Base-by-base conservation (phyloP, 2,113 vertebrate genomes). In the Chaetorhynchus papuensis region DNA sequence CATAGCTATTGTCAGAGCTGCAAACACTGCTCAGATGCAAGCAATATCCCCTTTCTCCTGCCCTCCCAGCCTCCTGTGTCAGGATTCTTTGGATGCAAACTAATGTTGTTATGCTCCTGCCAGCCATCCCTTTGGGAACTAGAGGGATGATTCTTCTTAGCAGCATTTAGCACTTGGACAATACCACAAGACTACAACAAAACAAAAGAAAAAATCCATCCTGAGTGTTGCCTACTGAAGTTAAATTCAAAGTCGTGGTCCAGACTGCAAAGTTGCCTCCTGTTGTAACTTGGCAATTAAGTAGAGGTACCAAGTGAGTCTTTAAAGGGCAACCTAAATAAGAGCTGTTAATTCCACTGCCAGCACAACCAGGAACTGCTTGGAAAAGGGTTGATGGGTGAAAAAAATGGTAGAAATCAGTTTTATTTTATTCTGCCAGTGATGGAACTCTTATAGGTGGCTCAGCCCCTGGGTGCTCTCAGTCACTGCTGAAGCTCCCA, bases 71-170 rank as follows among this genome's bases (percentile, higher is more conserved):
- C 66, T 63, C 17, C 35, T 42, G 23, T 65, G 6, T 19, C 6
- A 11, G 50, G 35, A 68, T 75, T 72, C 24, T 78, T 30, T 42
- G 60, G 57, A 84, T 19, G 30, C 15, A 85, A 84, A 64, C 15
- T 47, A 49, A 45, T 14, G 23, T 37, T 4, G 1, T 15, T n/a
- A 57, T 0, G 0, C 23, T 83, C 52, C 41, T 53, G 72, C 17
- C 19, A n/a, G 35, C 56, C 49, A 17, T 52, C 24, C 10, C 63
- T 72, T 47, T 90, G 76, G 68, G 85, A 87, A 59, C 44, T 44
- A 45, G 47, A 44, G 30, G 50, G 37, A 53, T 83, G 44, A 28
- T 79, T 91, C 21, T 47, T 89, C 11, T 47, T 30, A 49, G 39
- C 22, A 35, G 60, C 27, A 47, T 37, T 83, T 83, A 27, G 30